Evolutionary conservation across 2,888 invertebrate species (phyloP).

Genomic region (Eucera pruinosa): DNA sequence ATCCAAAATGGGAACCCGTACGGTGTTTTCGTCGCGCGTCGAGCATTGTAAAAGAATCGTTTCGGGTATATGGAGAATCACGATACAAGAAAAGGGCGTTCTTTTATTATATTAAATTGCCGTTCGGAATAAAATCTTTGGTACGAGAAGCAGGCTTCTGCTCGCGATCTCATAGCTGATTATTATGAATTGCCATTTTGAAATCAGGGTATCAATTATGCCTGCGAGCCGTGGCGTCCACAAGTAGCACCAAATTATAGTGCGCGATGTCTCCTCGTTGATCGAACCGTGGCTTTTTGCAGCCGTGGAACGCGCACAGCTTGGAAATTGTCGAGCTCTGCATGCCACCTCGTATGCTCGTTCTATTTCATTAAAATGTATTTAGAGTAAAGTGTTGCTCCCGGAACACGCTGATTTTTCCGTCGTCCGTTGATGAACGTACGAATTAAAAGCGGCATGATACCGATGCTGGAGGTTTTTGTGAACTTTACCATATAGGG

Average conservation of each 20-base stretch:
- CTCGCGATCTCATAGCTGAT: slow-evolving; percentile 56
- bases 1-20: not conserved
- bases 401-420: slow-evolving; percentile 28
- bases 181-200: slow-evolving; percentile 57
- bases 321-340: slow-evolving; percentile 30
- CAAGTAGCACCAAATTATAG: slow-evolving; percentile 59
- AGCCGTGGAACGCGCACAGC: not conserved
- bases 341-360: not conserved
- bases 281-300: slow-evolving; percentile 48
- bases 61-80: slow-evolving; percentile 1
- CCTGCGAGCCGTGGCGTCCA: slow-evolving; percentile 51
- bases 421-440: slow-evolving; percentile 15
- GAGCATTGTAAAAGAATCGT: slow-evolving; percentile 26
- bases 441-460: slow-evolving; percentile 21
- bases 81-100: slow-evolving; percentile 45
- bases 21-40: slow-evolving; percentile 1
- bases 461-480: too few species aligned
- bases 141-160: slow-evolving; percentile 23
- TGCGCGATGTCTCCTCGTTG: slow-evolving; percentile 58
- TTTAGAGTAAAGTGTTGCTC: slow-evolving; percentile 49
- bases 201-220: slow-evolving; percentile 61
- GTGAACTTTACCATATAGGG: not conserved
- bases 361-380: slow-evolving; percentile 57
- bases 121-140: slow-evolving; percentile 36
- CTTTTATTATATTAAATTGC: slow-evolving; percentile 57